These are phyloP conservation scores for Poeciliopsis retropinna DNA, from an alignment of 2,113 vertebrate genomes.

Conservation along the genomic window DNA sequence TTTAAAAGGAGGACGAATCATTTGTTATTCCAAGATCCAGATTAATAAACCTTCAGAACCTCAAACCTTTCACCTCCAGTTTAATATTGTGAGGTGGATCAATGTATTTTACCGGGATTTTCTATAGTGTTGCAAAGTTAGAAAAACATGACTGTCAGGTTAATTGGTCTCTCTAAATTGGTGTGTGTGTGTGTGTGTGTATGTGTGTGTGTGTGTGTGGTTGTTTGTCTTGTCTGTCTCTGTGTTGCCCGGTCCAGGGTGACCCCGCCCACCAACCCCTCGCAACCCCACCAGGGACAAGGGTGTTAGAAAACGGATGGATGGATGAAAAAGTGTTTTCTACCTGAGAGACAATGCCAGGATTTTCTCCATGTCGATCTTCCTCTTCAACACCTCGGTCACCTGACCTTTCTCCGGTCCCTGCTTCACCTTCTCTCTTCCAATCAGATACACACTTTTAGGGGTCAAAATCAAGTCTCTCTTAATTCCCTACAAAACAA, in stretches of 20 bases:
- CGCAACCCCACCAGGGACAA: too few species aligned
- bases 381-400: constrained; percentile 92
- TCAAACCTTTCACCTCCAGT: not conserved
- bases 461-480: constrained; percentile 94
- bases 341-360: constrained; percentile 92
- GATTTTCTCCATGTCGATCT: constrained; percentile 91
- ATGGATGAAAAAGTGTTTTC: not conserved
- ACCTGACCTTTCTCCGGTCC: constrained; percentile 94
- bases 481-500: constrained; percentile 85
- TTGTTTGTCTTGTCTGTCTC: too few species aligned
- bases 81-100: not conserved
- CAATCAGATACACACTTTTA: constrained; percentile 93
- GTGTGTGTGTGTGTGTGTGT: too few species aligned
- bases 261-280: too few species aligned
- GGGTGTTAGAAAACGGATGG: too few species aligned
- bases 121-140: too few species aligned
- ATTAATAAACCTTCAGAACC: not conserved
- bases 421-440: constrained; percentile 94
- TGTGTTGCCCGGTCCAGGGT: too few species aligned
- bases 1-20: too few species aligned
- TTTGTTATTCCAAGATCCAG: not conserved
- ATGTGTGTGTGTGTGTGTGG: too few species aligned
- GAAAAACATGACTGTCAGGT: too few species aligned
- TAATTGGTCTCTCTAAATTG: too few species aligned
- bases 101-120: too few species aligned